phyloP scores from a whole-genome alignment of 2,113 vertebrate species.

The Indicator indicator region DNA sequence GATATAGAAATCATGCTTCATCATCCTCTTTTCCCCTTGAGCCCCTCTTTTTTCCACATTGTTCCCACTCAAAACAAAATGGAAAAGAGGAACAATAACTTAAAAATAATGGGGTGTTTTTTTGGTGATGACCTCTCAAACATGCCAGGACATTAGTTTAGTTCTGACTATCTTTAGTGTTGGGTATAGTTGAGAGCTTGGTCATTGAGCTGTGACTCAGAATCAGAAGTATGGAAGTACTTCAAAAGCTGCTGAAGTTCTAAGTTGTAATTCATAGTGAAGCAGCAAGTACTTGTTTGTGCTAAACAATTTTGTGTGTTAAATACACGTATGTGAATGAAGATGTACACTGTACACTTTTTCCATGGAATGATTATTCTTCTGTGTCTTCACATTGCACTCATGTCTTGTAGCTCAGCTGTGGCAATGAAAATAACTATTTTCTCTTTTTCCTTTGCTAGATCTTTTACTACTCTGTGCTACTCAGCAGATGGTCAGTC shows the following conservation, averaged over 20 bases:
- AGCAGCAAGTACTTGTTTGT: neutral
- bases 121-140: neutral
- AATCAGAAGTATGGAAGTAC: neutral
- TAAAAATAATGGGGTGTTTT: neutral
- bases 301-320: neutral
- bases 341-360: neutral
- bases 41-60: accelerated
- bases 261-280: neutral
- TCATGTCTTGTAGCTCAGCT: neutral
- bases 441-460: slow-evolving; percentile 39
- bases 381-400: neutral
- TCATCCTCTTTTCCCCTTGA: neutral
- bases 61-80: neutral
- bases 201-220: neutral
- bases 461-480: slow-evolving; percentile 92
- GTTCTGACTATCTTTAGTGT: neutral
- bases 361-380: neutral
- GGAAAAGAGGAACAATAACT: neutral
- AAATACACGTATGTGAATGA: neutral
- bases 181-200: neutral
- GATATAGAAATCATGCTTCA: neutral
- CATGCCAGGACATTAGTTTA: neutral
- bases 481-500: slow-evolving; percentile 94
- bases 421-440: neutral
- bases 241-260: neutral